A percentile compares a stretch with the other conserved stretches of the same genome.
These are phyloP conservation scores for Sphaerophoria taeniata DNA, from an alignment of 2,888 invertebrate species.

Conservation along the genomic window DNA sequence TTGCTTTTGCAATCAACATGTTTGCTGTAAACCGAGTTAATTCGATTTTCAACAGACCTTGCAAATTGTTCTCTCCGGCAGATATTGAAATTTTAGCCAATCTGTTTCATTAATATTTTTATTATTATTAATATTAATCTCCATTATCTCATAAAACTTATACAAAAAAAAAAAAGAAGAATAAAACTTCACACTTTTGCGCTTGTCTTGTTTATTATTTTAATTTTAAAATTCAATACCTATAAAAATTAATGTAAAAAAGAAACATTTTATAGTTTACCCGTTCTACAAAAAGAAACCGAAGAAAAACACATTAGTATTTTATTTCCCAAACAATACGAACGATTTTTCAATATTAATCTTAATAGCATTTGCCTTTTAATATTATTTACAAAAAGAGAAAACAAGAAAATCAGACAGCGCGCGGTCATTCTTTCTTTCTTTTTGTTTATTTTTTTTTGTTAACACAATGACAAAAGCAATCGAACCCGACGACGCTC, in stretches of 20 bases:
- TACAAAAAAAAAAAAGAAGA: too few species aligned
- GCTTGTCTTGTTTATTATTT: too few species aligned
- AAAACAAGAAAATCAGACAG: conserved; percentile 42
- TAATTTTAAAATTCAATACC: too few species aligned
- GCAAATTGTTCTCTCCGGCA: too few species aligned
- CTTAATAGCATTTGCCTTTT: conserved; percentile 74
- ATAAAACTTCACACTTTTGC: too few species aligned
- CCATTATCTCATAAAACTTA: too few species aligned
- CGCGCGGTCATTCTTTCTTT: conserved; percentile 24
- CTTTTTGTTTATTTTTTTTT: not conserved
- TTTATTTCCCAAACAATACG: conserved; percentile 68
- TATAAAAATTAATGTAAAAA: not conserved
- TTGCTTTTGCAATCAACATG: too few species aligned
- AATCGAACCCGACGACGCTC: not conserved
- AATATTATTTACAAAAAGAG: conserved; percentile 51
- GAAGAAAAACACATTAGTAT: conserved; percentile 36
- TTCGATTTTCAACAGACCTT: too few species aligned
- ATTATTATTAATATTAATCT: too few species aligned
- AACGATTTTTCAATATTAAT: conserved; percentile 74
- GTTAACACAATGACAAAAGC: conserved; percentile 48
- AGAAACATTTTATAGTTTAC: conserved; percentile 7
- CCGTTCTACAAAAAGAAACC: conserved; percentile 1
- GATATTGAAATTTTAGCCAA: too few species aligned
- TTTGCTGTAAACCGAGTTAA: too few species aligned
- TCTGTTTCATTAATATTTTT: too few species aligned